A percentile compares a stretch with the other conserved stretches of the same genome.
Conservation (phyloP, 2,888 invertebrate species). For the Drosophila neutralis region DNA sequence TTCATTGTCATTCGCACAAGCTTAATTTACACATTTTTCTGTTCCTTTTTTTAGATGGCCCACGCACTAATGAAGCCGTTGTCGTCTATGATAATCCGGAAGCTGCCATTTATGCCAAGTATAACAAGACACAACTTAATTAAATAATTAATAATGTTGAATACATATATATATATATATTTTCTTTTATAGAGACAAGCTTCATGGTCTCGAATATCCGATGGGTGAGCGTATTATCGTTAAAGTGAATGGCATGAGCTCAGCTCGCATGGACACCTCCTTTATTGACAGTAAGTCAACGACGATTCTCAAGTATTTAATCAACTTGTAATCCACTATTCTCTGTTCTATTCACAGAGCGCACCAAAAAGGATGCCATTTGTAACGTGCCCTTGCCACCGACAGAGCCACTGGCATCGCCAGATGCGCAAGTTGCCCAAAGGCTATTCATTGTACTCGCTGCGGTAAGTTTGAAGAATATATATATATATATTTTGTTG, state of each 20-base stretch:
- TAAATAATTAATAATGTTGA: not conserved
- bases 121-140: conserved; percentile 1
- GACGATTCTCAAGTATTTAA: not conserved
- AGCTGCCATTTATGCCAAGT: conserved; percentile 87
- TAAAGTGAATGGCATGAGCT: conserved; percentile 82
- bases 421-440: conserved; percentile 89
- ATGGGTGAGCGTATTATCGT: conserved; percentile 91
- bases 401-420: conserved; percentile 87
- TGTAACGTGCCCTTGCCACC: conserved; percentile 91
- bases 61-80: conserved; percentile 86
- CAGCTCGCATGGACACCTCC: conserved; percentile 81
- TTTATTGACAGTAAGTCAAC: conserved; percentile 80
- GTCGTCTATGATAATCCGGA: conserved; percentile 90
- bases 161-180: not conserved
- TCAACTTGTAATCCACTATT: not conserved
- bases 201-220: conserved; percentile 96
- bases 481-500: not conserved
- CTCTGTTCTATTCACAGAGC: conserved; percentile 57
- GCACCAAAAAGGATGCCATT: conserved; percentile 84
- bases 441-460: conserved; percentile 88
- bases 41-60: conserved; percentile 73
- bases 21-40: not conserved
- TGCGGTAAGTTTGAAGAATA: conserved; percentile 68
- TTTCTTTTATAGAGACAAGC: conserved; percentile 89
- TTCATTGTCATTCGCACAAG: not conserved